Evolutionary conservation across 1,140 invertebrate genomes (phyloP).

Genomic region (Platyura marginata): DNA sequence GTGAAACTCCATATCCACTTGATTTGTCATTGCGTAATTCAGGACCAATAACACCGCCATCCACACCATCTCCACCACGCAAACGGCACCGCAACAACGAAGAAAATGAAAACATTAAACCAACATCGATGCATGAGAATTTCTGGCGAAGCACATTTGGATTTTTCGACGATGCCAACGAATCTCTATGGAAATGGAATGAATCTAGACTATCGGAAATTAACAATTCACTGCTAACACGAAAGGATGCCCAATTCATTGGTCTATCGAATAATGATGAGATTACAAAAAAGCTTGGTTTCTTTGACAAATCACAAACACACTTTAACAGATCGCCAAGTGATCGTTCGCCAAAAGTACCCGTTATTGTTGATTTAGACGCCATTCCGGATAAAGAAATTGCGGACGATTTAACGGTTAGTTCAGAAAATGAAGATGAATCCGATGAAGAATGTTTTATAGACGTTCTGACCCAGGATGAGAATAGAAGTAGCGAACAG

Average conservation of each 20-base stretch:
- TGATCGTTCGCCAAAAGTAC: not conserved
- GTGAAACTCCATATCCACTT: constrained; percentile 25
- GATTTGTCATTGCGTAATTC: constrained; percentile 32
- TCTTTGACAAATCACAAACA: too few species aligned
- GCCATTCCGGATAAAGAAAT: too few species aligned
- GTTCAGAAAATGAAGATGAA: not conserved
- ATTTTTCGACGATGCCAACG: constrained; percentile 25
- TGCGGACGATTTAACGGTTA: not conserved
- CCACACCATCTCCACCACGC: constrained; percentile 32
- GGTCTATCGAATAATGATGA: constrained; percentile 7
- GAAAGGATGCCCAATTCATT: constrained; percentile 10
- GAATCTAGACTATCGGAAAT: constrained; percentile 16
- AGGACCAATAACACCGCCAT: constrained; percentile 36
- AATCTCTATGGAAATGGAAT: constrained; percentile 16
- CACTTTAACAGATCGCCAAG: not conserved
- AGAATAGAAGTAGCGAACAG: constrained; percentile 3
- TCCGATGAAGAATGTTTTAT: constrained; percentile 12
- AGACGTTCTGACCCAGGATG: constrained; percentile 14
- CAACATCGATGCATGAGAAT: constrained; percentile 25
- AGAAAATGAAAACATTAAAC: constrained; percentile 24
- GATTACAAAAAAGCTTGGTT: too few species aligned
- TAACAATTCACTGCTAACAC: too few species aligned
- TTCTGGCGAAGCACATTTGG: constrained; percentile 28
- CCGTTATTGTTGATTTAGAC: not conserved
- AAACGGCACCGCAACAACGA: constrained; percentile 27